Evolutionary conservation across 1,140 invertebrate species (phyloP).

Genomic region (Brachionus plicatilis): DNA sequence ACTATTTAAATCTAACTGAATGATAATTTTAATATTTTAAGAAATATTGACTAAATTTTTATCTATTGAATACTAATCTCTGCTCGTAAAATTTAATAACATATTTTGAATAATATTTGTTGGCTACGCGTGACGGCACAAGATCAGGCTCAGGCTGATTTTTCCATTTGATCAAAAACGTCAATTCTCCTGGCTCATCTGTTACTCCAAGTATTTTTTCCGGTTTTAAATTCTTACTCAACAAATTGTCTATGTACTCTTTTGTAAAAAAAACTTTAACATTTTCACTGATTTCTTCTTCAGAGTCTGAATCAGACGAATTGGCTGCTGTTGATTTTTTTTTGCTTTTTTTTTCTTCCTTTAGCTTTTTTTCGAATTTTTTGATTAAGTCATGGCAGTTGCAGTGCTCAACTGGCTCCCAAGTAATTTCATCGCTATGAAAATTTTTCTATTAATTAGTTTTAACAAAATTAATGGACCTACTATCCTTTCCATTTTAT

Average conservation of each 20-base stretch:
- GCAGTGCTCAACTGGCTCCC: constrained; percentile 60
- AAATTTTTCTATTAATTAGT: not conserved
- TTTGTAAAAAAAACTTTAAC: not conserved
- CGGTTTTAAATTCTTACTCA: constrained; percentile 69
- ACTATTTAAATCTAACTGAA: not conserved
- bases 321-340: constrained; percentile 45
- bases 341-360: constrained; percentile 43
- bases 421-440: not conserved
- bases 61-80: constrained; percentile 64
- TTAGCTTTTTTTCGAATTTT: constrained; percentile 68
- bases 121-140: constrained; percentile 81
- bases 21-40: not conserved
- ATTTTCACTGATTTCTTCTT: not conserved
- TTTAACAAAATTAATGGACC: not conserved
- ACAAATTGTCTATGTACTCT: constrained; percentile 67
- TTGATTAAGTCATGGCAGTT: constrained; percentile 85
- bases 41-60: not conserved
- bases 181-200: constrained; percentile 70
- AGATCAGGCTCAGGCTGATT: constrained; percentile 89
- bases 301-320: not conserved
- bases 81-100: constrained; percentile 95
- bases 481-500: constrained; percentile 38
- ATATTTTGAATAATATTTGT: constrained; percentile 83
- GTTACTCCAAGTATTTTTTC: constrained; percentile 91
- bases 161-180: constrained; percentile 97